Evolutionary conservation across 2,113 vertebrate species (phyloP), one percentile per base, ranked within the genome.

Genomic region (Porphyrio hochstetteri): DNA sequence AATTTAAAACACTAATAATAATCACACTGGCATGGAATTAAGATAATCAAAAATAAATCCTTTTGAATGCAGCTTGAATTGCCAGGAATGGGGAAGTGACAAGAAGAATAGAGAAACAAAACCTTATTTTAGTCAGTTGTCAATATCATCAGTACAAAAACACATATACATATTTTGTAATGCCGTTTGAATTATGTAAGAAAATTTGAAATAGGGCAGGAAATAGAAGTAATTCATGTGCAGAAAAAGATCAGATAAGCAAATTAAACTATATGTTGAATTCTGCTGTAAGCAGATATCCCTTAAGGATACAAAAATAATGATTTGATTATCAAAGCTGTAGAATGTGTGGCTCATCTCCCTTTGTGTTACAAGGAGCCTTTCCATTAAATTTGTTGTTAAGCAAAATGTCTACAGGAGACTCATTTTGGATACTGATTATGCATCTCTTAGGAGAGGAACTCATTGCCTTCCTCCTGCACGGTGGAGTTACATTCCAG

Each of bases 221-320:
- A 96, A 97, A 96, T 88, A 90, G 74, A 96, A 97, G 76, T 28
- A 94, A 92, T 95, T 96, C 65, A 91, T 97, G 74, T 96, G 56
- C 93, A 93, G 56, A 86, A 75, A 94, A 96, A 92, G 77, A 96
- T 96, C 86, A 96, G 95, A 96, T 97, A 96, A 97, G 82, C 94
- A 97, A 97, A 97, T 96, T 94, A 97, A 97, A 96, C 79, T 96
- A 60, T 96, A 92, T 93, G 93, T 95, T 97, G 96, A 95, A 97
- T 98, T 97, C 65, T 83, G 82, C 70, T 97, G 46, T 96, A 97
- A 95, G 91, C 61, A 95, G 44, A 96, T 96, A 97, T 90, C 91
- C 86, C 86, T 96, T 94, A 96, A 96, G 93, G 96, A 91, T 94
- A 95, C 78, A 96, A 96, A 97, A 97, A 93, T 93, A 97, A 96